phyloP scores from a whole-genome alignment of 2,113 vertebrate species.

The Carassius carassius region DNA sequence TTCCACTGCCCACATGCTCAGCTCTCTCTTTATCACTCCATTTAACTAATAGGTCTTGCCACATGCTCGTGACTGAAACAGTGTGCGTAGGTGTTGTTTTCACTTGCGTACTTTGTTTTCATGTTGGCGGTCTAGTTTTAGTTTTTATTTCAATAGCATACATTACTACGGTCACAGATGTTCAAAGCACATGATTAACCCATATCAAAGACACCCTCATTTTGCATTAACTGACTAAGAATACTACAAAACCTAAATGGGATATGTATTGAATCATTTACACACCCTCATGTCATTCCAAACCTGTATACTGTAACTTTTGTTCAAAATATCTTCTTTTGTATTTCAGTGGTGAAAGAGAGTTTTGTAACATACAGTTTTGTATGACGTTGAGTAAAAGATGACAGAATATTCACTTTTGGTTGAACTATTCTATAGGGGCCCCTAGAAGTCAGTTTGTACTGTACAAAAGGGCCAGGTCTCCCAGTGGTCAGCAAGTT shows the following conservation, averaged over 20 bases:
- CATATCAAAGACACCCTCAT: not conserved
- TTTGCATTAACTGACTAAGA: not conserved
- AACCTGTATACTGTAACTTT: not conserved
- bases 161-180: not conserved
- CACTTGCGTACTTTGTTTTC: not conserved
- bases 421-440: not conserved
- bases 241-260: not conserved
- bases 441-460: not conserved
- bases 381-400: not conserved
- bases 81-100: slow-evolving; percentile 5
- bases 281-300: no score
- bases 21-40: slow-evolving; percentile 34
- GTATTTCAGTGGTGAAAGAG: not conserved
- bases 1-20: slow-evolving; percentile 24
- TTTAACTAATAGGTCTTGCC: slow-evolving; percentile 37
- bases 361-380: not conserved
- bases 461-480: not conserved
- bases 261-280: not conserved
- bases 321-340: not conserved
- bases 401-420: not conserved
- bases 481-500: not conserved
- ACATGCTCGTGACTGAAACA: not conserved
- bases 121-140: not conserved
- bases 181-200: not conserved
- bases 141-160: not conserved